These are phyloP conservation scores for Panopea generosa DNA, from an alignment of 2,888 invertebrate genomes.

Conservation along the genomic window DNA sequence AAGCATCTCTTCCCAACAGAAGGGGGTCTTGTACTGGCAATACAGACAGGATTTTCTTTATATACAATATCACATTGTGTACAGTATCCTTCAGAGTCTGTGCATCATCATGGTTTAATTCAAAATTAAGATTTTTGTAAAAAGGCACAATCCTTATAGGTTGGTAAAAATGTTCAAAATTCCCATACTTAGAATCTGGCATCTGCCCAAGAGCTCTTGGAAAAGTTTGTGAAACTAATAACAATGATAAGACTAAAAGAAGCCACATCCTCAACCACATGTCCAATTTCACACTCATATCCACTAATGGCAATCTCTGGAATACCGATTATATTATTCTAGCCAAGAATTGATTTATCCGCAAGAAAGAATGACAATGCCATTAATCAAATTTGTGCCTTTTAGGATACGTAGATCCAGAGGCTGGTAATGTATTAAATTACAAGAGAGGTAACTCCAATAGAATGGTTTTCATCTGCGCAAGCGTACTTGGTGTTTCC, in stretches of 20 bases:
- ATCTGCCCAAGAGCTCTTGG: slow-evolving; percentile 19
- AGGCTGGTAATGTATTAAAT: slow-evolving; percentile 27
- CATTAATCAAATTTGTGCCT: slow-evolving; percentile 24
- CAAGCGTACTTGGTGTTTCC: too few relatives aligned
- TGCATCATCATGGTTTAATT: slow-evolving; percentile 51
- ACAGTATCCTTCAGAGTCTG: slow-evolving; percentile 55
- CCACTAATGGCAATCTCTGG: too few relatives aligned
- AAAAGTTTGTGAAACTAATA: slow-evolving; percentile 38
- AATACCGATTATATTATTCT: slow-evolving; percentile 11
- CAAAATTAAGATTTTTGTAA: slow-evolving; percentile 50
- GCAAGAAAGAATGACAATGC: slow-evolving; percentile 12
- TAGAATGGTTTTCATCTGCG: not conserved
- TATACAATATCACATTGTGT: slow-evolving; percentile 58
- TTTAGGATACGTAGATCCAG: not conserved
- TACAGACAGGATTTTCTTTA: slow-evolving; percentile 59
- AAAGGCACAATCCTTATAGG: slow-evolving; percentile 57
- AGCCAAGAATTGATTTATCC: slow-evolving; percentile 25
- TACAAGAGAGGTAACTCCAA: slow-evolving; percentile 30
- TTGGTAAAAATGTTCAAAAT: slow-evolving; percentile 24
- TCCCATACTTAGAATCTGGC: slow-evolving; percentile 8
- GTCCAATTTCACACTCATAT: too few relatives aligned
- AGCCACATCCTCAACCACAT: slow-evolving; percentile 3
- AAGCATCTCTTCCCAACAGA: slow-evolving; percentile 70
- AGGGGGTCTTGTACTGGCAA: slow-evolving; percentile 61
- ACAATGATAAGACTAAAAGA: not conserved